phyloP scores from a whole-genome alignment of 2,888 invertebrate species.

The Erebia palarica region DNA sequence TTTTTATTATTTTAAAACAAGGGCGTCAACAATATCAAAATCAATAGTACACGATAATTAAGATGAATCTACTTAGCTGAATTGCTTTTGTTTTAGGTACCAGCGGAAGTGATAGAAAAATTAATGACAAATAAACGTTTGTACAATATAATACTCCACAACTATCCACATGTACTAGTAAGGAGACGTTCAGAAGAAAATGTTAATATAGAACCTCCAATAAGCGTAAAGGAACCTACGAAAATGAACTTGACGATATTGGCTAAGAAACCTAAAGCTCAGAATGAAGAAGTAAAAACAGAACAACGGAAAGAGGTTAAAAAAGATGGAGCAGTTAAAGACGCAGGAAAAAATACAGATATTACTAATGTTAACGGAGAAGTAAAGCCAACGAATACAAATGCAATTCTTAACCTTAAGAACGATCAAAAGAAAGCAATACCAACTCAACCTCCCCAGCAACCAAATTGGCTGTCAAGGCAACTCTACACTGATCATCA shows the following conservation, averaged over 20 bases:
- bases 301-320: constrained; percentile 14
- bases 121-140: constrained; percentile 84
- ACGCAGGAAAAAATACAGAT: constrained; percentile 15
- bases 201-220: constrained; percentile 58
- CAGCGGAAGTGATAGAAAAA: constrained; percentile 86
- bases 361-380: constrained; percentile 1
- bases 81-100: constrained; percentile 76
- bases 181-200: constrained; percentile 84
- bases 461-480: constrained; percentile 60
- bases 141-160: constrained; percentile 86
- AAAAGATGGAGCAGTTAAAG: constrained; percentile 24
- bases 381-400: constrained; percentile 4
- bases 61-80: too few species aligned
- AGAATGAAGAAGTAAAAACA: constrained; percentile 27
- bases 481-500: constrained; percentile 84
- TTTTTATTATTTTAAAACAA: neutral
- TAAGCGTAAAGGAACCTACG: constrained; percentile 41
- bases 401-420: constrained; percentile 21
- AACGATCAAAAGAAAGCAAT: constrained; percentile 32
- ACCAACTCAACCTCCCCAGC: constrained; percentile 29
- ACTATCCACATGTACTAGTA: constrained; percentile 85
- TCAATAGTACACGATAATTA: too few species aligned
- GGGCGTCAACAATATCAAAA: too few species aligned
- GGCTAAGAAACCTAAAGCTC: constrained; percentile 44
- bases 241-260: constrained; percentile 44